Evolutionary conservation across 23 tunicate species (phyloP).

Genomic region (Styela clava): DNA sequence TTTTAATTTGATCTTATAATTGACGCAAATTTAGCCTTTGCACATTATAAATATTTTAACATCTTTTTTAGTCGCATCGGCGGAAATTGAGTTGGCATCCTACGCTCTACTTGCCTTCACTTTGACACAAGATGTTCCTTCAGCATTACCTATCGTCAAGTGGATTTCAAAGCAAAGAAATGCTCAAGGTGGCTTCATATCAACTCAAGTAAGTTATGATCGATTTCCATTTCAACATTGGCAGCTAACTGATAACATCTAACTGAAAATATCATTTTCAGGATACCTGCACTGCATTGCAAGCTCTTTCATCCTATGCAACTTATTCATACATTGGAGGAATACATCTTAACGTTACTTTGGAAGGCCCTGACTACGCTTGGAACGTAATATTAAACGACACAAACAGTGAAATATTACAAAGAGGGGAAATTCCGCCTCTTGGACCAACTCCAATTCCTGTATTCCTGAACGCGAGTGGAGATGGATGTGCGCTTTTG

Average conservation of each 20-base stretch:
- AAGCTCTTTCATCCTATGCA: constrained; percentile 93
- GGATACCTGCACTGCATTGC: constrained; percentile 96
- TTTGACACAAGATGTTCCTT: constrained; percentile 26
- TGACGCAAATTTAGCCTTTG: too few species aligned
- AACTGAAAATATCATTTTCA: too few species aligned
- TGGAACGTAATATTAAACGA: constrained; percentile 42
- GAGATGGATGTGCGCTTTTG: constrained; percentile 91
- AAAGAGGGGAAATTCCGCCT: constrained; percentile 50
- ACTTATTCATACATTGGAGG: constrained; percentile 78
- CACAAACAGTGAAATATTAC: constrained; percentile 77
- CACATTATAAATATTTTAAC: too few species aligned
- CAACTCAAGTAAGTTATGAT: constrained; percentile 73
- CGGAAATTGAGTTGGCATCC: constrained; percentile 95
- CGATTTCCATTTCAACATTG: too few species aligned
- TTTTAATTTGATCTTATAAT: too few species aligned
- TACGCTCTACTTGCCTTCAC: constrained; percentile 89
- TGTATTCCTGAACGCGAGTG: constrained; percentile 70
- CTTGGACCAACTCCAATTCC: constrained; percentile 39
- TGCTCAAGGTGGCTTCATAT: constrained; percentile 82
- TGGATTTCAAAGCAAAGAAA: constrained; percentile 90
- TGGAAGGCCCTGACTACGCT: constrained; percentile 48
- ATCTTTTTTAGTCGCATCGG: constrained; percentile 60
- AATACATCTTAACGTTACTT: constrained; percentile 41
- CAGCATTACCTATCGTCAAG: constrained; percentile 79
- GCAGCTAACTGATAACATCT: too few species aligned